Base-by-base conservation (phyloP, 1,140 invertebrate species). In the Bombus difficillimus region DNA sequence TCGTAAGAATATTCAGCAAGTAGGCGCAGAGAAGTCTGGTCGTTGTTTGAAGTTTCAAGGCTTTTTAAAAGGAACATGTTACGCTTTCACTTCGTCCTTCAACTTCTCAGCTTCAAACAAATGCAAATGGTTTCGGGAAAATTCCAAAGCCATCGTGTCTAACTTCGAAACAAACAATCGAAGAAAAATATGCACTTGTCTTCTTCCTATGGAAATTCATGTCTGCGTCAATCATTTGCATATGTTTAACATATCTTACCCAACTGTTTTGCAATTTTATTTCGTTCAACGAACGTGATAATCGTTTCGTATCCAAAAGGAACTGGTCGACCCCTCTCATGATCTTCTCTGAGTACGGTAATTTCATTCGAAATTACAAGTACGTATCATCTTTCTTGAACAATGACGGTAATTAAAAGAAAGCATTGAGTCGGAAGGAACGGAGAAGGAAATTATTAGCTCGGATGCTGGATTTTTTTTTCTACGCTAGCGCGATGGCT, bases 1-100 rank as follows among this genome's bases (percentile, higher is more conserved):
- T 53, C 47, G 39, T 74, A 72, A 66, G 74, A 74, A 82, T 82
- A 64, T 82, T 82, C 57, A 57, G n/a, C 71, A 74, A 82, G 71
- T 73, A 73, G 71, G 57, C 71, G 59, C 59, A 47, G n/a, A 59
- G 47, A 64, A 64, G 41, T 37, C 32, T 47, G 9, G 39, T 74
- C 15, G 57, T 82, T 41, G 69, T 34, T 32, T n/a, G 68, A 64
- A 57, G 9, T 64, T 73, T 73, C 69, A 43, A 47, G 57, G 57
- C 57, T 73, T 43, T n/a, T 73, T 39, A 32, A 81, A 81, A 73
- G n/a, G 80, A 43, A 47, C 32, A 57, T 37, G 22, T 15, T 53
- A 37, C 13, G 53, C 53, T 72, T 64, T 53, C n/a, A 37, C 15
- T 32, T 43, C 53, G 53, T 57, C 37, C 34, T 53, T 57, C 12